Percentiles rank a stretch among this genome's conserved stretches.
phyloP scores from a whole-genome alignment of 2,797 vertebrate species.

The Phrynocephalus forsythii region DNA sequence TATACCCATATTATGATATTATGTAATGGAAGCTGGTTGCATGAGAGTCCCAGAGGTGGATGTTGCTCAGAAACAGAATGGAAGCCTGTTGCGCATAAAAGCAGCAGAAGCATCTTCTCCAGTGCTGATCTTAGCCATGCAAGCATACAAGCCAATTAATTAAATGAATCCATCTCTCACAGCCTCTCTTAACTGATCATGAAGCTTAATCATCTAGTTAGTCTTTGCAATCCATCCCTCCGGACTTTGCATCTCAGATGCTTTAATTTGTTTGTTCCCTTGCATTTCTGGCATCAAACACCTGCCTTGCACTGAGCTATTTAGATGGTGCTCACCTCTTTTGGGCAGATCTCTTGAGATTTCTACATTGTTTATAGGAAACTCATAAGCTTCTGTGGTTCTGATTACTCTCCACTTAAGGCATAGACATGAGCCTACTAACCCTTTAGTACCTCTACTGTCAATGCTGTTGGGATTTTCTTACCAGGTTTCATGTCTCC shows the following conservation, averaged over 20 bases:
- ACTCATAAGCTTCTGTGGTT: not conserved
- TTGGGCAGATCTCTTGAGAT: too few relatives aligned
- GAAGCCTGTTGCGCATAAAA: conserved; percentile 32
- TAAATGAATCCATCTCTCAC: not conserved
- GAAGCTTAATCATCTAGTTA: not conserved
- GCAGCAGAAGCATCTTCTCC: conserved; percentile 42
- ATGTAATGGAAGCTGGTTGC: conserved; percentile 52
- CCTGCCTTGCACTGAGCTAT: not conserved
- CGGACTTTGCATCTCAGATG: not conserved
- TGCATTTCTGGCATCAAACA: not conserved
- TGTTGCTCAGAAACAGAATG: conserved; percentile 42
- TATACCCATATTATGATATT: not conserved
- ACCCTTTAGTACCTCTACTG: not conserved
- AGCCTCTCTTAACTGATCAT: not conserved
- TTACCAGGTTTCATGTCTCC: not conserved
- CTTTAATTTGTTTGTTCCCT: not conserved
- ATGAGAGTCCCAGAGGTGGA: conserved; percentile 19
- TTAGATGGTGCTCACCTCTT: not conserved
- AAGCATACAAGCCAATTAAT: not conserved
- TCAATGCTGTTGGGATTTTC: too few relatives aligned
- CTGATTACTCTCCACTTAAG: not conserved
- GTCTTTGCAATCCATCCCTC: not conserved
- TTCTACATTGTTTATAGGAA: not conserved
- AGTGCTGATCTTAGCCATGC: conserved; percentile 18
- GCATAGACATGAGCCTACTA: not conserved